phyloP scores from a whole-genome alignment of 2,888 invertebrate species.

The Bhutanitis thaidina region DNA sequence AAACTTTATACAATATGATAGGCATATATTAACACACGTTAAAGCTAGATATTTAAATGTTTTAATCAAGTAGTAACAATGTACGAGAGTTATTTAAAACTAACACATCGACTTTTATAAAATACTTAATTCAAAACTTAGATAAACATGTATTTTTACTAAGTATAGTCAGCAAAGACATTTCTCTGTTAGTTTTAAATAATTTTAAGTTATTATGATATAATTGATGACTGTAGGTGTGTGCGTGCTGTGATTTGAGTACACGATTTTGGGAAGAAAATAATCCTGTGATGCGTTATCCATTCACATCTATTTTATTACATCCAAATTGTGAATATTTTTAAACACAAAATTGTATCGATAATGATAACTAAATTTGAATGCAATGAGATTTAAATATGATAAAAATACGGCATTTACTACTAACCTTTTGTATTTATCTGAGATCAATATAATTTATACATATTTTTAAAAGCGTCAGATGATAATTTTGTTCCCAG shows the following conservation, averaged over 20 bases:
- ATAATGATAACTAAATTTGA: no score
- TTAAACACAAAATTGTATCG: no score
- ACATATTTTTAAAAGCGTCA: neutral
- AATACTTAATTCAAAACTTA: neutral
- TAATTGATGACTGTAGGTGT: slow-evolving; percentile 13
- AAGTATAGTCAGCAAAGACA: neutral
- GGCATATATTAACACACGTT: neutral
- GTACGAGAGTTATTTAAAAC: slow-evolving; percentile 11
- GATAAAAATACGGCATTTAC: no score
- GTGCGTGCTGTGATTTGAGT: slow-evolving; percentile 15
- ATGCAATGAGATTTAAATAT: no score
- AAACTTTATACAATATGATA: slow-evolving; percentile 7
- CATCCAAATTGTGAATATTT: no score
- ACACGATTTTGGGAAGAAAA: neutral
- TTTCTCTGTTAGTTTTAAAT: slow-evolving; percentile 12
- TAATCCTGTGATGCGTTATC: neutral
- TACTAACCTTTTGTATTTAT: no score
- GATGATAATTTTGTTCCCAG: slow-evolving; percentile 22
- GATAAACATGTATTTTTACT: neutral
- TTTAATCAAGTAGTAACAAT: slow-evolving; percentile 14
- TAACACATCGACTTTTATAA: neutral
- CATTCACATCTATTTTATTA: no score
- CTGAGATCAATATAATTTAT: no score
- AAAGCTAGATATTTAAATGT: slow-evolving; percentile 12
- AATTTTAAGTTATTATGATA: slow-evolving; percentile 10